These are phyloP conservation scores for Fragum fragum DNA, from an alignment of 2,888 invertebrate species.

Conservation along the genomic window DNA sequence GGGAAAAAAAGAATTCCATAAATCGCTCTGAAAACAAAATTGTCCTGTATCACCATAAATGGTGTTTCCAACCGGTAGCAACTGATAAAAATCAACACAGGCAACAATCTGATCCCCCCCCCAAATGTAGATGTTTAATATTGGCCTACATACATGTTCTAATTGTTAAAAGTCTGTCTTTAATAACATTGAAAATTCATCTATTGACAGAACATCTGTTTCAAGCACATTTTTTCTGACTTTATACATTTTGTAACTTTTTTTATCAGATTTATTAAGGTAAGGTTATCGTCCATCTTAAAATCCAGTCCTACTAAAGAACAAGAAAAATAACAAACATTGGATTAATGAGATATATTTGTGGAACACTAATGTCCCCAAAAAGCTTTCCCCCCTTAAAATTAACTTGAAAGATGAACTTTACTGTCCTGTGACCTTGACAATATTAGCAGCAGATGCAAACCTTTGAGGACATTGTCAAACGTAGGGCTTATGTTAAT, in stretches of 20 bases:
- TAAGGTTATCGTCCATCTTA: conserved; percentile 35
- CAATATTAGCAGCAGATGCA: too few species aligned
- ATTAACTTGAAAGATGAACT: too few species aligned
- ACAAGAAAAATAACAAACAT: too few species aligned
- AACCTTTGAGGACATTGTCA: too few species aligned
- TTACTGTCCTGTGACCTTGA: too few species aligned
- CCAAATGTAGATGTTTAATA: neutral
- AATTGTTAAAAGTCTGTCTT: conserved; percentile 36
- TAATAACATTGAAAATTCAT: conserved; percentile 43
- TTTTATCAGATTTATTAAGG: conserved; percentile 19
- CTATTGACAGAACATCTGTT: too few species aligned
- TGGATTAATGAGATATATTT: too few species aligned
- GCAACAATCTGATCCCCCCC: conserved; percentile 44
- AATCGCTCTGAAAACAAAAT: conserved; percentile 53
- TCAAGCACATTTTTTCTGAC: neutral
- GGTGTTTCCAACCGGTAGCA: conserved; percentile 44
- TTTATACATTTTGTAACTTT: conserved; percentile 15
- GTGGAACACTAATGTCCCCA: too few species aligned
- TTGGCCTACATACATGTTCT: conserved; percentile 31
- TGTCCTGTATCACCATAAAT: conserved; percentile 43
- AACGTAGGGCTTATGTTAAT: too few species aligned
- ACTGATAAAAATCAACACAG: conserved; percentile 56
- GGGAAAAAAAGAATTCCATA: conserved; percentile 31
- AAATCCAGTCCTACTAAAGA: conserved; percentile 38
- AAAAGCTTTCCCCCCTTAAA: too few species aligned